Evolutionary conservation across 2,888 invertebrate genomes (phyloP), one percentile per base, ranked within the genome.

Genomic region (Dynastes tityus): DNA sequence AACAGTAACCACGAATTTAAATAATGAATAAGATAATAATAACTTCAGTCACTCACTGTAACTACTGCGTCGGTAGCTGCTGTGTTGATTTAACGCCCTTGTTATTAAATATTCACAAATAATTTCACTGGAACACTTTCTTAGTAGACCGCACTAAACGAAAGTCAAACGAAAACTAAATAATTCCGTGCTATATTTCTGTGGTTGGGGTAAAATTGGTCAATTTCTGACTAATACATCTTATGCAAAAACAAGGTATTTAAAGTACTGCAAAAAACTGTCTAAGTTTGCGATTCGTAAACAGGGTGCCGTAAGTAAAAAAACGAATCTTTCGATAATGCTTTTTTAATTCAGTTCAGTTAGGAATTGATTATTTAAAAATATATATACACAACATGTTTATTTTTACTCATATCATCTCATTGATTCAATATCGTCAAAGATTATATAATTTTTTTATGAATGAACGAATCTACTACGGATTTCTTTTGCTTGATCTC

Each of bases 151-250:
- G 71, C 40, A 71, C 55, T 37, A 29, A 29, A 55, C 55, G 58
- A 58, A 40, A 71, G 71, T 58, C 27, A n/a, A 37, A 37, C 2
- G 37, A 13, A 71, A 58, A 71, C 71, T 71, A 37, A 71, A 71
- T 16, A 37, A 71, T 71, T 71, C 55, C 53, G 37, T 58, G 58
- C 11, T 8, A 37, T 55, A 58, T 55, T 71, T 45, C 13, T 58
- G 55, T 27, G 37, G 40, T 61, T 61, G 67, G 40, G 58, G 71
- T 58, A 71, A 58, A 11, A 58, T 71, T 71, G 49, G 58, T 71
- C 71, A 71, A 49, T 68, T 49, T 49, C 45, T 68, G 68, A 68
- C 49, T 65, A 68, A 68, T 68, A 27, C 68, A 49, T 68, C 49
- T 68, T 51, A 68, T 51, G 45, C 49, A 68, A 68, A 68, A 51